phyloP scores from a whole-genome alignment of 1,140 invertebrate genomes.

The Stegodyphus mimosarum region DNA sequence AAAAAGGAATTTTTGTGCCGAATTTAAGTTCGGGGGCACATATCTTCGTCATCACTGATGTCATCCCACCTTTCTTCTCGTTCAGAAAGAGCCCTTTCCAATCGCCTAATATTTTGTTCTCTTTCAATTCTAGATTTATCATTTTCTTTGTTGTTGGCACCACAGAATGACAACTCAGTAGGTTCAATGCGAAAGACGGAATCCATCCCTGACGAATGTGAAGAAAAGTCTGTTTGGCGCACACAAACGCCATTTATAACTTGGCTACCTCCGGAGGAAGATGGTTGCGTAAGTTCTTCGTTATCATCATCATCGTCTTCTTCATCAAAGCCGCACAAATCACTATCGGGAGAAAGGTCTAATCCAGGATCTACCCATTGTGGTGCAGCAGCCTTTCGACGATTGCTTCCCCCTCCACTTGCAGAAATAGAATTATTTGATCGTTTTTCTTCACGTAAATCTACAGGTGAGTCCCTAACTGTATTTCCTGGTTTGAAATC shows the following conservation, averaged over 20 bases:
- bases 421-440: not conserved
- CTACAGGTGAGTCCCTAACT: constrained; percentile 77
- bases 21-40: constrained; percentile 16
- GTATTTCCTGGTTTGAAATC: constrained; percentile 67
- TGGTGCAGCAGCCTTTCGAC: constrained; percentile 92
- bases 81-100: constrained; percentile 62
- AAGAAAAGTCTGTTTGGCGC: constrained; percentile 74
- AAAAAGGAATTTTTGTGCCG: not conserved
- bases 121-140: constrained; percentile 49
- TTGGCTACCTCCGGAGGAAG: not conserved
- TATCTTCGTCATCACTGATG: constrained; percentile 54
- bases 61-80: constrained; percentile 62
- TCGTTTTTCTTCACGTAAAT: constrained; percentile 76
- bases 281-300: constrained; percentile 72
- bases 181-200: constrained; percentile 60
- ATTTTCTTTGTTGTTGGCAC: constrained; percentile 51
- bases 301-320: constrained; percentile 69
- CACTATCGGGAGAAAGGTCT: constrained; percentile 73
- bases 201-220: constrained; percentile 57
- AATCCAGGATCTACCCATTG: constrained; percentile 97
- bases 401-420: constrained; percentile 65
- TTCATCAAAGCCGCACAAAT: constrained; percentile 61
- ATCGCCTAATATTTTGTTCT: constrained; percentile 60
- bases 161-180: constrained; percentile 42
- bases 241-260: constrained; percentile 93